A percentile compares a stretch with the other conserved stretches of the same genome.
Conservation (phyloP, 2,888 invertebrate species). For the Mythimna lalbum region DNA sequence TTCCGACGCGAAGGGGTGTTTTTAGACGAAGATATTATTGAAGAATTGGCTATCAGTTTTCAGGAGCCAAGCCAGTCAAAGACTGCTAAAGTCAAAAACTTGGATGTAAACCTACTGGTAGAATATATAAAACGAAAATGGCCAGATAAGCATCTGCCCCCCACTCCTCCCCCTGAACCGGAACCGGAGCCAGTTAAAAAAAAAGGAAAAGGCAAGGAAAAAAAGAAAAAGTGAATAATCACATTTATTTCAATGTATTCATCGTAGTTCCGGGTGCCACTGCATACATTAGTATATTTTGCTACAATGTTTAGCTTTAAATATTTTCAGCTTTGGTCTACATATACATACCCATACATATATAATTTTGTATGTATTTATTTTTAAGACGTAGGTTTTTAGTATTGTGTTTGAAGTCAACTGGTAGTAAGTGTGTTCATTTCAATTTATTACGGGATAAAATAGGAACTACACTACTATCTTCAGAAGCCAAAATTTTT, state of each 20-base stretch:
- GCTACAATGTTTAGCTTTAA: constrained; percentile 18
- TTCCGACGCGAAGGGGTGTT: constrained; percentile 61
- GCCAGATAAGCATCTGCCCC: constrained; percentile 79
- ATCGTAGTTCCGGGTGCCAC: not conserved
- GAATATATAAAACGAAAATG: constrained; percentile 79
- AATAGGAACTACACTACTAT: not conserved
- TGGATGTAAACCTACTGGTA: constrained; percentile 70
- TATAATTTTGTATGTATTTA: constrained; percentile 10
- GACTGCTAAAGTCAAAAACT: constrained; percentile 69
- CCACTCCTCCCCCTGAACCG: constrained; percentile 75
- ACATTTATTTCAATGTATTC: not conserved
- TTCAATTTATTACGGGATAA: constrained; percentile 4
- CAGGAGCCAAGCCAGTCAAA: constrained; percentile 64
- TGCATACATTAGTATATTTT: not conserved
- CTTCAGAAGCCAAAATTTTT: not conserved
- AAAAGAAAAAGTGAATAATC: constrained; percentile 15
- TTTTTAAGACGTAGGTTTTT: constrained; percentile 5
- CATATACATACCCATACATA: too few species aligned
- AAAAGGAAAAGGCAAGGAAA: constrained; percentile 4
- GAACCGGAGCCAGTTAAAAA: constrained; percentile 20
- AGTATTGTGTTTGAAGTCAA: not conserved
- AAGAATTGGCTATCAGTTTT: constrained; percentile 72
- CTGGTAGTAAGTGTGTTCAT: constrained; percentile 22
- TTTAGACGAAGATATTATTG: constrained; percentile 73
- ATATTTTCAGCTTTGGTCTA: not conserved